A percentile compares a stretch with the other conserved stretches of the same genome.
phyloP scores from a whole-genome alignment of 2,113 vertebrate species.

The Lethenteron reissneri region DNA sequence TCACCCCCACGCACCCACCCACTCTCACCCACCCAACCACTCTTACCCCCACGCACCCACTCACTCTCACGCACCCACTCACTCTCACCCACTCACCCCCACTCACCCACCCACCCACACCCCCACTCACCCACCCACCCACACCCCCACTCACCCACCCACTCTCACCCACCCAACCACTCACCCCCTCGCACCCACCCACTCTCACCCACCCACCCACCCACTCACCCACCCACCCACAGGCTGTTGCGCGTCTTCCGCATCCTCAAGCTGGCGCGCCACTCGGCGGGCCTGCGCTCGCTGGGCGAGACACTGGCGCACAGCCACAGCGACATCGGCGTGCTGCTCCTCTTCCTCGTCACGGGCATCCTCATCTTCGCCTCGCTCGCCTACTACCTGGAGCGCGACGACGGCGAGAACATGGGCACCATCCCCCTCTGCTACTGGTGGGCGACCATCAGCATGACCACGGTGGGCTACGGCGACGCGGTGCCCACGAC shows the following conservation, averaged over 20 bases:
- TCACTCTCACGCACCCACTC: no score
- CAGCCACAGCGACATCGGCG: conserved; percentile 87
- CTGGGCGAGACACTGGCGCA: conserved; percentile 86
- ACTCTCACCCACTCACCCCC: no score
- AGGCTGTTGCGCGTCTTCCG: conserved; percentile 78
- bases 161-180: no score
- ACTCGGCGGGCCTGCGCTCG: conserved; percentile 73
- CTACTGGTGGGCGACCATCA: conserved; percentile 98
- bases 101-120: no score
- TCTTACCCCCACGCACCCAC: no score
- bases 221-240: no score
- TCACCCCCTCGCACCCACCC: no score
- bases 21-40: no score
- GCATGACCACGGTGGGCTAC: conserved; percentile 93
- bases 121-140: no score
- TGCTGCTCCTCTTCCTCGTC: conserved; percentile 69
- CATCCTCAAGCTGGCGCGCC: conserved; percentile 75
- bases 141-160: no score
- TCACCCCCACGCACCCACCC: no score
- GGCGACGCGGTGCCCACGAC: conserved; percentile 82
- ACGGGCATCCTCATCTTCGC: conserved; percentile 86
- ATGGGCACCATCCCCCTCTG: conserved; percentile 88
- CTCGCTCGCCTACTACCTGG: conserved; percentile 66
- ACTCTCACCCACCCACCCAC: no score
- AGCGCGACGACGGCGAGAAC: conserved; percentile 65